A percentile compares a stretch with the other conserved stretches of the same genome.
Evolutionary conservation across 35 echinoderm and acorn worm genomes (phyloP).

Genomic region (Apostichopus californicus): DNA sequence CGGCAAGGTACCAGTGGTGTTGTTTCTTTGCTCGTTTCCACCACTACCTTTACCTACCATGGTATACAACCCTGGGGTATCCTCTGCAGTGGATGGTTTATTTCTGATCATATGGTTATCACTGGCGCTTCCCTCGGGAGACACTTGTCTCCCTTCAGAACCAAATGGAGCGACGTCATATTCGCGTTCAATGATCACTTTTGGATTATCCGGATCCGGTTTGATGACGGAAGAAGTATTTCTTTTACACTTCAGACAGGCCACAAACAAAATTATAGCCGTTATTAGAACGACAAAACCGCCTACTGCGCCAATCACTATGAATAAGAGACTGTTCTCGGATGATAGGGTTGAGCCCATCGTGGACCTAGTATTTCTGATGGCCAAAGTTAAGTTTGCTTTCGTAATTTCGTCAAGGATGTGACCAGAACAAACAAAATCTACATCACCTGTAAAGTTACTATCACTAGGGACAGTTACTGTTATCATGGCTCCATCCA

Average conservation of each 20-base stretch:
- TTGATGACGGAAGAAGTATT: not conserved
- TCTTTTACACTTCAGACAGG: not conserved
- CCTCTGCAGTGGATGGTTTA: not conserved
- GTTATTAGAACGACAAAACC: not conserved
- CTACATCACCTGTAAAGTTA: not conserved
- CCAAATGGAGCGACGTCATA: not conserved
- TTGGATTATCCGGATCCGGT: not conserved
- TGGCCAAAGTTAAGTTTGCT: not conserved
- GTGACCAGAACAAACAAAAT: not conserved
- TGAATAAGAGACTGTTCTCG: too few species aligned
- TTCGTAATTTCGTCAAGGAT: not conserved
- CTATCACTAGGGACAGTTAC: not conserved
- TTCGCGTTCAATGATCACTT: not conserved
- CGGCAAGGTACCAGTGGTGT: not conserved
- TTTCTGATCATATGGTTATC: not conserved
- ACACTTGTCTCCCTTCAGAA: not conserved
- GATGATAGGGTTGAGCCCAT: too few species aligned
- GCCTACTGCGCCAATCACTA: not conserved
- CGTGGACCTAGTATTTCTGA: too few species aligned
- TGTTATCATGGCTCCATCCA: not conserved
- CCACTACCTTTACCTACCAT: not conserved
- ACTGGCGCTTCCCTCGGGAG: not conserved
- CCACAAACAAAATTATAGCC: not conserved
- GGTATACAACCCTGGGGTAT: not conserved
- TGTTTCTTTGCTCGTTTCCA: not conserved